Evolutionary conservation across 2,113 vertebrate genomes (phyloP).

Genomic region (Craseonycteris thonglongyai): DNA sequence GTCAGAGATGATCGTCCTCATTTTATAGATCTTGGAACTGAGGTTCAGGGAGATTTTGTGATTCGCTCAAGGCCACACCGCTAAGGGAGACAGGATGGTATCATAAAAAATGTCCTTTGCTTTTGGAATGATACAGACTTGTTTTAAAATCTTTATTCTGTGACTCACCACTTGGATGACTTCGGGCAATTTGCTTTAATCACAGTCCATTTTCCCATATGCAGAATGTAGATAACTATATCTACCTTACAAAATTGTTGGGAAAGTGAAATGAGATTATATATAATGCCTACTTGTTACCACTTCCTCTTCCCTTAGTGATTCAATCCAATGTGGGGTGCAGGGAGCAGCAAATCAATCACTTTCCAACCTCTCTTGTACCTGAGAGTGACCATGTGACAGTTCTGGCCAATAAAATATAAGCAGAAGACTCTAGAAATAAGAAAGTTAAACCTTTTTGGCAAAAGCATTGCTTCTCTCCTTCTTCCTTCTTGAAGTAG

Average conservation of each 20-base stretch:
- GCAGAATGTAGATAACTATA: neutral
- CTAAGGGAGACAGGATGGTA: neutral
- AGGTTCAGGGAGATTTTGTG: neutral
- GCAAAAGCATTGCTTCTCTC: neutral
- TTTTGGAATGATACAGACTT: neutral
- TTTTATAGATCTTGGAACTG: neutral
- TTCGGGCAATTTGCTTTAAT: constrained; percentile 1
- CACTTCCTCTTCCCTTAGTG: neutral
- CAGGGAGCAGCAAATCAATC: neutral
- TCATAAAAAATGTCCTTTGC: constrained; percentile 13
- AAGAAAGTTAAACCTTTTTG: neutral
- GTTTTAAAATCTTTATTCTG: constrained; percentile 32
- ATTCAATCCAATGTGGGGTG: neutral
- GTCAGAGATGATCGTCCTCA: neutral
- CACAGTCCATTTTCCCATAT: neutral
- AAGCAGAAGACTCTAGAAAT: neutral
- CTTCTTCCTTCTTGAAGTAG: neutral
- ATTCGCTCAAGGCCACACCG: neutral
- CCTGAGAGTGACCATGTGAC: neutral
- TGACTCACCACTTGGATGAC: constrained; percentile 47
- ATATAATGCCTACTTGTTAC: neutral
- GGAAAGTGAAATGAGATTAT: neutral
- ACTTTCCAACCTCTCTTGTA: neutral
- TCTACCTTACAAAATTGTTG: neutral
- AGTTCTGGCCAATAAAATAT: neutral